Evolutionary conservation across 1,140 invertebrate genomes (phyloP).

Genomic region (Lepidurus couesii): DNA sequence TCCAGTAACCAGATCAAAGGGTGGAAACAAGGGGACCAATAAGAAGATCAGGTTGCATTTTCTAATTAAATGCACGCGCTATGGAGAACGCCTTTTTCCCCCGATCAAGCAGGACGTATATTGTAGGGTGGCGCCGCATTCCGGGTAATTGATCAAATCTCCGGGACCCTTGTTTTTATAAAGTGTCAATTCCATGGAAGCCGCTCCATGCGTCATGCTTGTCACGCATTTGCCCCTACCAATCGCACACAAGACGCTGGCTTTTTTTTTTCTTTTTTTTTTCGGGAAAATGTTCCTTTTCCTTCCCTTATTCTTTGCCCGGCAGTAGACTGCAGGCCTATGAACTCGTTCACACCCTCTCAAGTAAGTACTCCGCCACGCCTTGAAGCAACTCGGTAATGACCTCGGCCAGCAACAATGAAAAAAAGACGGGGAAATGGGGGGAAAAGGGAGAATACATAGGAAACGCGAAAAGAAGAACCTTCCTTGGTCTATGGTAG

Average conservation of each 20-base stretch:
- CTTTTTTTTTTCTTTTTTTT: neutral
- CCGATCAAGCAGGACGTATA: neutral
- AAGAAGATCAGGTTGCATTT: neutral
- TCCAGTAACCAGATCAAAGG: too few relatives aligned
- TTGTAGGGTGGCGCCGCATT: neutral
- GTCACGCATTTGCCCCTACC: neutral
- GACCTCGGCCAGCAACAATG: neutral
- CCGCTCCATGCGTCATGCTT: neutral
- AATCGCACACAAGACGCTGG: neutral
- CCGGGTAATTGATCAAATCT: constrained; percentile 22
- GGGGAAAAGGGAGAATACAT: neutral
- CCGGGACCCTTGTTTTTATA: neutral
- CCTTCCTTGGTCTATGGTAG: too few relatives aligned
- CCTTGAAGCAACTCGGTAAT: neutral
- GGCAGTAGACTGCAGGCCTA: neutral
- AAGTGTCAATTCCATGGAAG: constrained; percentile 10
- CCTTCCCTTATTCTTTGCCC: neutral
- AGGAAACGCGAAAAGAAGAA: neutral
- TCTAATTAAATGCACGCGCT: neutral
- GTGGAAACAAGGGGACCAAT: too few relatives aligned
- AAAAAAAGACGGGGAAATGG: neutral
- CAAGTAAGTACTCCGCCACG: neutral
- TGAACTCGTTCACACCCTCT: neutral
- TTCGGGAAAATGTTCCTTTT: neutral
- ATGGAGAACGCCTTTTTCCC: neutral